Percentiles rank a stretch among this genome's conserved stretches.
Evolutionary conservation across 2,113 vertebrate genomes (phyloP).

Genomic region (Indicator maculatus): DNA sequence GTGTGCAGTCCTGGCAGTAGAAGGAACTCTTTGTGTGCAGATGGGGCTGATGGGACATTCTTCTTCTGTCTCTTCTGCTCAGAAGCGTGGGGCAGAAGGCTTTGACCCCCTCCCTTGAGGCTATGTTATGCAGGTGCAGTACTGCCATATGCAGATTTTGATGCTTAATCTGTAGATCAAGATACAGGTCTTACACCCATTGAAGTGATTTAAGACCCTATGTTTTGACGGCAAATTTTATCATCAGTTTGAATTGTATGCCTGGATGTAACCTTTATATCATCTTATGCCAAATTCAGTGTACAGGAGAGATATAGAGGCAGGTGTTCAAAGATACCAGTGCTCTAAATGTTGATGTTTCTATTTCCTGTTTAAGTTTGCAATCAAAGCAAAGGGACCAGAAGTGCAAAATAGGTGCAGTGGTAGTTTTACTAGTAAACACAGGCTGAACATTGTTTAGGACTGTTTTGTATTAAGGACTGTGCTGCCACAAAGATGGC

Average conservation of each 20-base stretch:
- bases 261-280: neutral
- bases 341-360: neutral
- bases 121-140: neutral
- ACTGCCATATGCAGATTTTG: neutral
- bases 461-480: neutral
- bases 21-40: neutral
- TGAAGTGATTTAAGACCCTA: neutral
- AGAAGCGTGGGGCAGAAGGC: neutral
- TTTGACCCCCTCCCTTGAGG: rapidly evolving
- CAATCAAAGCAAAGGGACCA: neutral
- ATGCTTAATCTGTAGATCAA: neutral
- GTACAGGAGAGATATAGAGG: rapidly evolving
- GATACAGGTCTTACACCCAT: neutral
- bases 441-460: neutral
- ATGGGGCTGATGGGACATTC: neutral
- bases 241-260: neutral
- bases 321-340: neutral
- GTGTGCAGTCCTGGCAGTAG: neutral
- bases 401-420: neutral
- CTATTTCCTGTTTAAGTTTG: neutral
- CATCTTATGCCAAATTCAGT: neutral
- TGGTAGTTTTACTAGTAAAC: neutral
- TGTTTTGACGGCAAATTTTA: neutral
- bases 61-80: neutral
- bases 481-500: neutral